Conservation (phyloP, 2,888 invertebrate genomes). For the Thera britannica region DNA sequence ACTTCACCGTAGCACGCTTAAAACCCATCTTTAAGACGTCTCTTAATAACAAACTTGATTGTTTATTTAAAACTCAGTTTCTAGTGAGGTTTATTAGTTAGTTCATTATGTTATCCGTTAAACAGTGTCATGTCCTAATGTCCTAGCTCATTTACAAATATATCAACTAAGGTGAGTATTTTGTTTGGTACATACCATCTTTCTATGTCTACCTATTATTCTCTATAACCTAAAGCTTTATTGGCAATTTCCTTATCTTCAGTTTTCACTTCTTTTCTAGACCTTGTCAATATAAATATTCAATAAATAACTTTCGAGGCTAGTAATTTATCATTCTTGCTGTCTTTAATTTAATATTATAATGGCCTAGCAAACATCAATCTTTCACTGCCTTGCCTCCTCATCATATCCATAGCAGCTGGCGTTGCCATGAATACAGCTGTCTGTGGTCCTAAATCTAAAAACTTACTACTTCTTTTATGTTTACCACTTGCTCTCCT, state of each 20-base stretch:
- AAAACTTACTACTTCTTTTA: slow-evolving; percentile 69
- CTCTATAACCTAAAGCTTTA: background rate
- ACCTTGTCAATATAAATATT: slow-evolving; percentile 9
- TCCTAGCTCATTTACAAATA: background rate
- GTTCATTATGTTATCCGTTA: background rate
- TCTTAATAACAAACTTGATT: too few relatives aligned
- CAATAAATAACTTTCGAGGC: slow-evolving; percentile 32
- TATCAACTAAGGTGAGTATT: slow-evolving; percentile 37
- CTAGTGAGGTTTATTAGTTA: slow-evolving; percentile 26
- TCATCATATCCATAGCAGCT: slow-evolving; percentile 75
- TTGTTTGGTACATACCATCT: slow-evolving; percentile 35
- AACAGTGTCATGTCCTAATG: background rate
- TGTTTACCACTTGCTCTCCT: slow-evolving; percentile 63
- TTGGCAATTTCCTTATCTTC: background rate
- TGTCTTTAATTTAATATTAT: slow-evolving; percentile 40
- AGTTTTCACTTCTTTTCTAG: background rate
- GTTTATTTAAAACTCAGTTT: slow-evolving; percentile 24
- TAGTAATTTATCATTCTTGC: slow-evolving; percentile 12
- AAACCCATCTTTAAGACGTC: too few relatives aligned
- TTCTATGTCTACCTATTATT: background rate
- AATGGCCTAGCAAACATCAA: slow-evolving; percentile 75
- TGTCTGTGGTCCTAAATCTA: slow-evolving; percentile 72
- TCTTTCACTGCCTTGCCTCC: slow-evolving; percentile 75
- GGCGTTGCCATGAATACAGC: slow-evolving; percentile 74
- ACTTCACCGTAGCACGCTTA: background rate